These are phyloP conservation scores for Drosophila lacicola DNA, from an alignment of 2,888 invertebrate genomes.

Conservation along the genomic window DNA sequence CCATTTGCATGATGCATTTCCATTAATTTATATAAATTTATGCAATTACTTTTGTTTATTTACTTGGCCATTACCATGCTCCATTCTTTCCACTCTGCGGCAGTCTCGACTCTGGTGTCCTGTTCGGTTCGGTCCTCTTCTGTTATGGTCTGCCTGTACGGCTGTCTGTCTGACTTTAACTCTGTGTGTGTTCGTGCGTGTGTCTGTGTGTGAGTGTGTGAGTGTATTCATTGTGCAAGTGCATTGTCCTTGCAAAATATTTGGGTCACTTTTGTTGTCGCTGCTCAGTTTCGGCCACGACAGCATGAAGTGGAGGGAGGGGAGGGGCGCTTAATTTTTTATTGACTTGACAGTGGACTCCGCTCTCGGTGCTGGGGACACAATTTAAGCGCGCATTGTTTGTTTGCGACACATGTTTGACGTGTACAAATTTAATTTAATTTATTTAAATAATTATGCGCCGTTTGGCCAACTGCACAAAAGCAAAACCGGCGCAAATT, in stretches of 20 bases:
- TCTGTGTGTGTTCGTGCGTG: slow-evolving; percentile 2
- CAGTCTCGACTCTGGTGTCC: slow-evolving; percentile 27
- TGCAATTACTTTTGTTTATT: slow-evolving; percentile 80
- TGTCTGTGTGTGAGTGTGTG: slow-evolving; percentile 19
- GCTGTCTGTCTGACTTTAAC: slow-evolving; percentile 7
- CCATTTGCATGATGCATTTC: slow-evolving; percentile 73
- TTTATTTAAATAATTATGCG: slow-evolving; percentile 81
- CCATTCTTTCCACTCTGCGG: slow-evolving; percentile 37
- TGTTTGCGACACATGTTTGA: slow-evolving; percentile 81
- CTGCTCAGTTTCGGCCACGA: slow-evolving; percentile 68
- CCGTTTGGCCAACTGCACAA: slow-evolving; percentile 50
- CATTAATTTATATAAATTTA: slow-evolving; percentile 79
- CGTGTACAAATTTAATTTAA: slow-evolving; percentile 81
- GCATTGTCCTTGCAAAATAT: slow-evolving; percentile 79
- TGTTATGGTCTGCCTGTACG: slow-evolving; percentile 13
- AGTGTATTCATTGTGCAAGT: slow-evolving; percentile 66
- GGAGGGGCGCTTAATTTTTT: slow-evolving; percentile 65
- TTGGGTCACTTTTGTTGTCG: slow-evolving; percentile 79
- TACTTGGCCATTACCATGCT: slow-evolving; percentile 65
- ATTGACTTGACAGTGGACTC: slow-evolving; percentile 71
- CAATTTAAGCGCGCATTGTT: slow-evolving; percentile 77
- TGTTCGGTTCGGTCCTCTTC: slow-evolving; percentile 26
- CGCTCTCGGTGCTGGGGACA: slow-evolving; percentile 36
- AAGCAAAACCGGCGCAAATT: slow-evolving; percentile 49
- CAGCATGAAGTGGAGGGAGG: background rate